Evolutionary conservation across 2,113 vertebrate species (phyloP).

Genomic region (Nesogale talazaci): DNA sequence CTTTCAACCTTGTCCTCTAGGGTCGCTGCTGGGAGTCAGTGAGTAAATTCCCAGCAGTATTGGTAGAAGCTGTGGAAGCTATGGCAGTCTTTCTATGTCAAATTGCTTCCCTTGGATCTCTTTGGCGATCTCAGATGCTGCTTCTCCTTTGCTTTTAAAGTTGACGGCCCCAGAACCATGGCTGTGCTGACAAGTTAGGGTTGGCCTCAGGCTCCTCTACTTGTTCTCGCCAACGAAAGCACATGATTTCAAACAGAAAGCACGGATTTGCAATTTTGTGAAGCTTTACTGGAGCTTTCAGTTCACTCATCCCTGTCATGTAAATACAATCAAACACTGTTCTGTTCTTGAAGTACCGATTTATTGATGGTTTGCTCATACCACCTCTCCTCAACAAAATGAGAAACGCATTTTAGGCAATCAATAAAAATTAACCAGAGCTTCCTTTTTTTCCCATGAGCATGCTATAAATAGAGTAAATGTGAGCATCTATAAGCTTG

Average conservation of each 20-base stretch:
- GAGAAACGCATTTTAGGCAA: neutral
- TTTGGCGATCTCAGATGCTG: too few species aligned
- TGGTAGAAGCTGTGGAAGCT: too few species aligned
- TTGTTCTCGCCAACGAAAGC: neutral
- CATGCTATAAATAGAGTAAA: conserved; percentile 1
- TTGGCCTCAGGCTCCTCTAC: too few species aligned
- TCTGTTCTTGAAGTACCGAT: conserved; percentile 16
- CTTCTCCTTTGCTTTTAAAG: too few species aligned
- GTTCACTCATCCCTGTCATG: neutral
- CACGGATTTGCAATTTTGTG: neutral
- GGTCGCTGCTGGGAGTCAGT: too few species aligned
- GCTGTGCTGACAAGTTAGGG: too few species aligned
- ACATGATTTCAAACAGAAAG: neutral
- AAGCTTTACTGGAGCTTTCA: neutral
- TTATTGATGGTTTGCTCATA: neutral
- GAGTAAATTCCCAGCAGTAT: too few species aligned
- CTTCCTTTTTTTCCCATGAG: neutral
- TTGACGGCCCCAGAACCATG: too few species aligned
- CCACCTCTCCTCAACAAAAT: conserved; percentile 5
- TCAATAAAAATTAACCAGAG: neutral
- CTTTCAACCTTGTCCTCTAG: too few species aligned
- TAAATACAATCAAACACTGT: neutral
- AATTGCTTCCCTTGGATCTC: too few species aligned
- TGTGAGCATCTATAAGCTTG: neutral
- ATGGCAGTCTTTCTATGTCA: too few species aligned